Conservation (phyloP, 2,888 invertebrate genomes). For the Coecobrya sp. region DNA sequence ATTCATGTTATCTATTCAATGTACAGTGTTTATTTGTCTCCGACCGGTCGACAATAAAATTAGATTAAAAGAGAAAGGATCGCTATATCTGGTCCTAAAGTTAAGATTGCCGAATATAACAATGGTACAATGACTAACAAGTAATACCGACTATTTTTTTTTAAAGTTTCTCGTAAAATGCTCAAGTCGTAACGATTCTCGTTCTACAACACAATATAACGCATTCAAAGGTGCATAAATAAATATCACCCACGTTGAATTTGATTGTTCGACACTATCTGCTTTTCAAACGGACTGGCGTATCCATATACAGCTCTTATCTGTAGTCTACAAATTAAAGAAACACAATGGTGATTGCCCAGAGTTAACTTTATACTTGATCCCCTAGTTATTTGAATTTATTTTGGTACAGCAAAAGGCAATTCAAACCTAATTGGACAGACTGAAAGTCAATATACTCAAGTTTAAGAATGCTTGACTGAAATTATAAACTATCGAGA, state of each 20-base stretch:
- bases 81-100: constrained; percentile 31
- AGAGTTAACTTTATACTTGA: not conserved
- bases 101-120: not conserved
- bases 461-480: constrained; percentile 7
- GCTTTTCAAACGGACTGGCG: not conserved
- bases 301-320: constrained; percentile 43
- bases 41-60: constrained; percentile 55
- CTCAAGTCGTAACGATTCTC: not conserved
- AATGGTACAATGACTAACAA: not conserved
- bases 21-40: constrained; percentile 8
- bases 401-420: constrained; percentile 24
- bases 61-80: constrained; percentile 77
- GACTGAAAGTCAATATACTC: constrained; percentile 9
- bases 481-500: not conserved
- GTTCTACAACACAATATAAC: not conserved
- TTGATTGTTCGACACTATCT: constrained; percentile 55
- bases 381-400: not conserved
- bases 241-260: constrained; percentile 54
- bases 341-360: not conserved
- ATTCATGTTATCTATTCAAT: constrained; percentile 22
- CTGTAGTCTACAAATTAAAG: not conserved
- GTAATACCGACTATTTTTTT: not conserved
- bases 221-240: constrained; percentile 10
- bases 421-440: constrained; percentile 51
- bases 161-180: constrained; percentile 20